These are phyloP conservation scores for Oryzias javanicus DNA, from an alignment of 2,113 vertebrate genomes.

Conservation along the genomic window DNA sequence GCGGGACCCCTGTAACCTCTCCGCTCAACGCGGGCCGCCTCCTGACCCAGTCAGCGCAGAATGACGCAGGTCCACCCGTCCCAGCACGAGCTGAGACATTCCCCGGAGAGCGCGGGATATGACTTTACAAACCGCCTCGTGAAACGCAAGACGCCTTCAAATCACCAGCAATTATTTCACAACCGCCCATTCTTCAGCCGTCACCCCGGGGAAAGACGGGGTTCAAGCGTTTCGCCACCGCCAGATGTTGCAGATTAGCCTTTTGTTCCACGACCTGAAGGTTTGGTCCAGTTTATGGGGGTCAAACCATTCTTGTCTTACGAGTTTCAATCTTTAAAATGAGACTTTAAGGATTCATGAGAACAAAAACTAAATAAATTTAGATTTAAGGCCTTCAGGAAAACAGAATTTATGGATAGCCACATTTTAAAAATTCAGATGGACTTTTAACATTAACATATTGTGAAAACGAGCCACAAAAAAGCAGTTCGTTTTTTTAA, in stretches of 20 bases:
- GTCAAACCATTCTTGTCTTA: no score
- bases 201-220: conserved; percentile 17
- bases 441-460: no score
- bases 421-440: no score
- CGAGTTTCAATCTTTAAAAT: no score
- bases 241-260: neutral
- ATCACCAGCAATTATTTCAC: conserved; percentile 58
- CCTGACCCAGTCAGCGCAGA: conserved; percentile 37
- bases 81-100: conserved; percentile 76
- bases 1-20: conserved; percentile 30
- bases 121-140: conserved; percentile 66
- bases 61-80: conserved; percentile 63
- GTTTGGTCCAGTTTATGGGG: neutral
- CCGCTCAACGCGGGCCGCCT: conserved; percentile 26
- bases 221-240: conserved; percentile 8
- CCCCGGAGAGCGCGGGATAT: conserved; percentile 69
- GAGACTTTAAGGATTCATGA: no score
- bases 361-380: neutral
- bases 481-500: no score
- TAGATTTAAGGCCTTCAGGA: no score
- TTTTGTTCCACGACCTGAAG: neutral
- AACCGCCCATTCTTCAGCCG: conserved; percentile 17
- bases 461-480: no score
- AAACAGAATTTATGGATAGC: no score
- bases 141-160: conserved; percentile 58